A percentile compares a stretch with the other conserved stretches of the same genome.
phyloP scores from a whole-genome alignment of 2,113 vertebrate species.

The Aviceda subcristata region DNA sequence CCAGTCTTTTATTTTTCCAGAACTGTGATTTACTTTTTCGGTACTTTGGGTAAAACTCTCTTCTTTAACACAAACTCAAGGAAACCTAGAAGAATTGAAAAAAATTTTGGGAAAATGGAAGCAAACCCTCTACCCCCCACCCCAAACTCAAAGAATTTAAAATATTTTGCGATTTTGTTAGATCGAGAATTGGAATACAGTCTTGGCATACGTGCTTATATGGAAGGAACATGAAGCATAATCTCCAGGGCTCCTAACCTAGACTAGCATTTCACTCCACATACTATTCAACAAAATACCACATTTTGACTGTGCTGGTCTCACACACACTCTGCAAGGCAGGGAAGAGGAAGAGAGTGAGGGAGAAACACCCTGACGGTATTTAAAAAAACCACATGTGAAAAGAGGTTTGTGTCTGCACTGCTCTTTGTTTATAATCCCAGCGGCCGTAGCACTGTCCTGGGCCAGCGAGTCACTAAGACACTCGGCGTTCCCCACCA shows the following conservation, averaged over 20 bases:
- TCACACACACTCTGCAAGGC: not conserved
- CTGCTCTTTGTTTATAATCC: not conserved
- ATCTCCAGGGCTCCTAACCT: not conserved
- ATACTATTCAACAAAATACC: not conserved
- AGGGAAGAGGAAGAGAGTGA: accelerated
- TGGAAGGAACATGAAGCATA: not conserved
- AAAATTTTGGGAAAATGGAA: not conserved
- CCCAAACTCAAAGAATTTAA: not conserved
- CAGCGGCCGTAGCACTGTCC: not conserved
- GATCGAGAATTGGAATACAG: not conserved
- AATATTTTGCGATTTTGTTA: not conserved
- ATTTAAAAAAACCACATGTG: not conserved
- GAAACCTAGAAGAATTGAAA: not conserved
- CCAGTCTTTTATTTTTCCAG: not conserved
- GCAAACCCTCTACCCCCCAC: accelerated
- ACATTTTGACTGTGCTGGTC: not conserved
- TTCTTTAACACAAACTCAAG: not conserved
- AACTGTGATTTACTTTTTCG: not conserved
- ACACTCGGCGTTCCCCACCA: not conserved
- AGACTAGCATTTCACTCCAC: not conserved
- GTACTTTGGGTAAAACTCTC: not conserved
- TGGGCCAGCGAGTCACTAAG: not conserved
- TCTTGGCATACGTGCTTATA: not conserved
- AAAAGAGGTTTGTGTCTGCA: not conserved
- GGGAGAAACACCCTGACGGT: not conserved